Evolutionary conservation across 35 echinoderm and acorn worm species (phyloP), one percentile per base, ranked within the genome.

Genomic region (Heliocidaris tuberculata): DNA sequence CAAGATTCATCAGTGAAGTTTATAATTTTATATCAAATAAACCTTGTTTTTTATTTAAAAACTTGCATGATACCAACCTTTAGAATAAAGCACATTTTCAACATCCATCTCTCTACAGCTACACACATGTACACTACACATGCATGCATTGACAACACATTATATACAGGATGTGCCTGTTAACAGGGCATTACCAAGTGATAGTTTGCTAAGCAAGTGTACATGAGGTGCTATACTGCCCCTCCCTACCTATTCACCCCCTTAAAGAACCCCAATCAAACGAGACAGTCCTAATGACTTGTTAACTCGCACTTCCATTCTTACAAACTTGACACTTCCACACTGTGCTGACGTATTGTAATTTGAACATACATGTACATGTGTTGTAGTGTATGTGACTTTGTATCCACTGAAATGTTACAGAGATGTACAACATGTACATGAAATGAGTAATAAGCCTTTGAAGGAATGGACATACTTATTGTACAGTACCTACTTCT

Each of bases 291-390:
- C 21, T 78, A 78, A 78, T 78, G 65, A 78, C 65, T 78, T 78
- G 65, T 27, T 78, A 78, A 78, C 65, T 78, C 65, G 7, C 27
- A 78, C 17, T 78, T 78, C 65, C 65, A 78, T 78, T 78, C 27
- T 27, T 78, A 78, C 65, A 78, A 78, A 78, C 65, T 78, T 78
- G 65, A 78, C 65, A 78, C 65, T 78, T 78, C 65, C 65, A 78
- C 17, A 27, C 65, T 78, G 4, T 24, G 65, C 65, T 78, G 65
- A n/a, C 65, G 27, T 78, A 78, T 19, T 78, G 24, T 78, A 78
- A 78, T 42, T 42, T 78, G 65, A 7, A 78, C 65, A 78, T 8
- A 78, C 21, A 8, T 27, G 21, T 8, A 78, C 21, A 8, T 27
- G 21, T 27, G 27, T 78, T 78, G 35, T 42, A 42, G 35, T 27